A percentile compares a stretch with the other conserved stretches of the same genome.
These are phyloP conservation scores for Pangasius larnaudii DNA, from an alignment of 2,797 vertebrate species.

Conservation along the genomic window DNA sequence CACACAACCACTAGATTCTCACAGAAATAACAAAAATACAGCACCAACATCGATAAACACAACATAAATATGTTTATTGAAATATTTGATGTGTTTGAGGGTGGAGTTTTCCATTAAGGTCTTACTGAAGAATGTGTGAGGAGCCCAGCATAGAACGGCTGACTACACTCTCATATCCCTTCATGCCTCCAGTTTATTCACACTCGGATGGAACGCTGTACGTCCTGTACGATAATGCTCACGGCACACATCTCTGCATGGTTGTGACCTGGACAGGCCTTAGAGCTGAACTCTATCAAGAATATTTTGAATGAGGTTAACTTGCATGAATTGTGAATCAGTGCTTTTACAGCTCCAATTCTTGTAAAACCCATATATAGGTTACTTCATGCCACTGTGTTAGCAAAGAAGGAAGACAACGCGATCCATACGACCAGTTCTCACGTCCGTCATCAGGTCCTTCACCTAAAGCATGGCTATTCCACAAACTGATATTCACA, in stretches of 20 bases:
- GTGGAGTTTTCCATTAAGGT: not conserved
- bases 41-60: not conserved
- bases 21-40: not conserved
- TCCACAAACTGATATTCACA: constrained; percentile 31
- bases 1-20: not conserved
- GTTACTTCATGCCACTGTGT: not conserved
- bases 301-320: not conserved
- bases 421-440: not conserved
- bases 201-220: not conserved
- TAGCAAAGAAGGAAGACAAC: not conserved
- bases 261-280: not conserved
- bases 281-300: not conserved
- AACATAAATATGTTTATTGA: not conserved
- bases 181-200: not conserved
- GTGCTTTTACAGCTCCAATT: not conserved
- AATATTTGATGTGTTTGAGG: not conserved
- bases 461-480: not conserved
- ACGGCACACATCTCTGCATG: not conserved
- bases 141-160: not conserved
- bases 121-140: not conserved
- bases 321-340: not conserved
- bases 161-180: not conserved
- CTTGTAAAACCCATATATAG: not conserved
- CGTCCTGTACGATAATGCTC: not conserved
- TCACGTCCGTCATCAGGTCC: constrained; percentile 25